Percentiles rank a stretch among this genome's conserved stretches.
phyloP scores from a whole-genome alignment of 2,797 vertebrate genomes.

The Pogoniulus pusillus region DNA sequence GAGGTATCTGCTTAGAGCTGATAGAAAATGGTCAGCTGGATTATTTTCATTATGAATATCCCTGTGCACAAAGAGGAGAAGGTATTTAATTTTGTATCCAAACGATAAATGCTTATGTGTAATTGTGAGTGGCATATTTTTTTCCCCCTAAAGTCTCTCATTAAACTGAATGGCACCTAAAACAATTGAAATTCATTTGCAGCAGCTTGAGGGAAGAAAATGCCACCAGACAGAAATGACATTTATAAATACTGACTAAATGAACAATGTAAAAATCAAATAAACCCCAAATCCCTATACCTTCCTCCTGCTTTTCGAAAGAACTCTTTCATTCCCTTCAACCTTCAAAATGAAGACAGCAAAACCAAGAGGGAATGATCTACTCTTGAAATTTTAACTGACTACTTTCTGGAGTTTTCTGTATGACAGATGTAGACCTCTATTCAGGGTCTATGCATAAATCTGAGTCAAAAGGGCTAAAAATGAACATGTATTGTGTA shows the following conservation, averaged over 20 bases:
- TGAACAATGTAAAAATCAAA: background rate
- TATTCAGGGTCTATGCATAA: background rate
- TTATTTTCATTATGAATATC: slow-evolving; percentile 29
- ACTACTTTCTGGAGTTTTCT: background rate
- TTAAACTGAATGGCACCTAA: slow-evolving; percentile 39
- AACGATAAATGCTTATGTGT: slow-evolving; percentile 12
- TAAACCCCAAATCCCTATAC: background rate
- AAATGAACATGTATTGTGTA: background rate
- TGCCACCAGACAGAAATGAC: slow-evolving; percentile 27
- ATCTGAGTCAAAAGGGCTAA: background rate
- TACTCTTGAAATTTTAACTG: background rate
- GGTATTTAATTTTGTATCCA: slow-evolving; percentile 34
- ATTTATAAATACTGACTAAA: slow-evolving; percentile 53
- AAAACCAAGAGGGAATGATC: slow-evolving; percentile 11
- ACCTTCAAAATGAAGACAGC: background rate
- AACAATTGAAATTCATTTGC: slow-evolving; percentile 51
- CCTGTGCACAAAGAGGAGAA: background rate
- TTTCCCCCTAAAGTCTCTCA: slow-evolving; percentile 15
- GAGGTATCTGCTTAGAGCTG: background rate
- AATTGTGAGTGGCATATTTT: slow-evolving; percentile 14
- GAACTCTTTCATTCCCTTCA: background rate
- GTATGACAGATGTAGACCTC: background rate
- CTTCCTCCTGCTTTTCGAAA: background rate
- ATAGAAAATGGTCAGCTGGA: background rate
- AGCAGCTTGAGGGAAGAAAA: slow-evolving; percentile 36